These are phyloP conservation scores for Labroides dimidiatus DNA, from an alignment of 2,797 vertebrate species.

Conservation along the genomic window DNA sequence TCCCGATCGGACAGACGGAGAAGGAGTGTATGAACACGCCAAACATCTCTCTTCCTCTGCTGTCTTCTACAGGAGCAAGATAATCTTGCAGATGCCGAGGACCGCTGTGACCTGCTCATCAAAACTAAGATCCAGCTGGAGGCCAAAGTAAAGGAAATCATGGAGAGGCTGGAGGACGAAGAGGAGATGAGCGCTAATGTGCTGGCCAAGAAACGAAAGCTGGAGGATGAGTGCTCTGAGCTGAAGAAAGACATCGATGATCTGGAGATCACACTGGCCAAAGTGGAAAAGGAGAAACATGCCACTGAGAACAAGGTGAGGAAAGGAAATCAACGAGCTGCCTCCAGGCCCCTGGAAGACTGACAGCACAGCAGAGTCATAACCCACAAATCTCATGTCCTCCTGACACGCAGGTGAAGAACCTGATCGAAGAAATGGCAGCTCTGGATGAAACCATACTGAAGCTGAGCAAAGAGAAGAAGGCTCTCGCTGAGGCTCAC, in stretches of 20 bases:
- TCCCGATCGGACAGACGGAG: not conserved
- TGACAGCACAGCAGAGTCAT: not conserved
- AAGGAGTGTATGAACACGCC: not conserved
- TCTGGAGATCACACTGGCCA: slow-evolving; percentile 92
- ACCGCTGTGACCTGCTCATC: slow-evolving; percentile 93
- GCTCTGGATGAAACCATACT: slow-evolving; percentile 90
- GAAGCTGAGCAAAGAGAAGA: slow-evolving; percentile 94
- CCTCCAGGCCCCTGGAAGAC: slow-evolving; percentile 4
- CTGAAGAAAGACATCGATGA: slow-evolving; percentile 97
- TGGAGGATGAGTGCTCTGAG: slow-evolving; percentile 94
- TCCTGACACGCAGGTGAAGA: slow-evolving; percentile 88
- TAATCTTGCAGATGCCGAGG: slow-evolving; percentile 93
- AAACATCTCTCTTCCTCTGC: not conserved
- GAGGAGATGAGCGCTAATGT: slow-evolving; percentile 91
- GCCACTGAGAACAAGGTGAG: slow-evolving; percentile 93
- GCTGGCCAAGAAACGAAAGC: slow-evolving; percentile 90
- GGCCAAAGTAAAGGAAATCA: slow-evolving; percentile 91
- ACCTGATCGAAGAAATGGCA: slow-evolving; percentile 94
- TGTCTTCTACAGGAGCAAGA: slow-evolving; percentile 89
- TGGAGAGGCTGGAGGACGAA: slow-evolving; percentile 92
- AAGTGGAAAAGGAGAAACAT: slow-evolving; percentile 95
- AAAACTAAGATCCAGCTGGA: slow-evolving; percentile 95
- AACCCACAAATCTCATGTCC: not conserved
- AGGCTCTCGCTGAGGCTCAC: slow-evolving; percentile 93
- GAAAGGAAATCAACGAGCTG: not conserved